These are phyloP conservation scores for Gryllus bimaculatus DNA, from an alignment of 1,140 invertebrate species.

Conservation along the genomic window DNA sequence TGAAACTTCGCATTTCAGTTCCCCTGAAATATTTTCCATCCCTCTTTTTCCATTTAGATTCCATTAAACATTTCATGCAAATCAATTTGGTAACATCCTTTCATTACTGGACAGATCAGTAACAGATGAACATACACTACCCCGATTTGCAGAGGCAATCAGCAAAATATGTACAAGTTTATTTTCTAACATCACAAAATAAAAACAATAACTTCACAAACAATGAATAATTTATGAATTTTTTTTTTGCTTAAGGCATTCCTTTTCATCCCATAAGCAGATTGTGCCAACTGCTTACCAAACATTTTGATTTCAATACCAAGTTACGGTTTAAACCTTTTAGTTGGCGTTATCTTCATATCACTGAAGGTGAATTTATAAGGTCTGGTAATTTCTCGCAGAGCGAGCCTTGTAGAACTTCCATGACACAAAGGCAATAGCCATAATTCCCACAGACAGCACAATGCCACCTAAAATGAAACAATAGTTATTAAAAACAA, in stretches of 20 bases:
- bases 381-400: constrained; percentile 71
- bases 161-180: neutral
- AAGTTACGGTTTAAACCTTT: neutral
- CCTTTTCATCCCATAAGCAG: neutral
- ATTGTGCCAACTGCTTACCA: neutral
- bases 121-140: neutral
- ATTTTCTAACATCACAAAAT: neutral
- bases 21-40: too few species aligned
- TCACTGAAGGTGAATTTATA: constrained; percentile 42
- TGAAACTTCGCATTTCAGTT: too few species aligned
- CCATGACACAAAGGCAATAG: constrained; percentile 64
- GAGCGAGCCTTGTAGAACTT: constrained; percentile 73
- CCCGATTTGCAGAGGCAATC: neutral
- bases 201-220: neutral
- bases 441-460: constrained; percentile 57
- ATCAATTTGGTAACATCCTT: neutral
- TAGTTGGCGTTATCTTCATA: too few species aligned
- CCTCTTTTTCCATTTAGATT: too few species aligned
- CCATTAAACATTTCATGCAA: neutral
- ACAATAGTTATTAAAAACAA: neutral
- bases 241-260: neutral
- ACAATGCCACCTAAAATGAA: constrained; percentile 59
- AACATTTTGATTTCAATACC: neutral
- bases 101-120: neutral
- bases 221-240: neutral